These are phyloP conservation scores for Paguma larvata DNA, from an alignment of 2,797 vertebrate genomes.

Conservation along the genomic window DNA sequence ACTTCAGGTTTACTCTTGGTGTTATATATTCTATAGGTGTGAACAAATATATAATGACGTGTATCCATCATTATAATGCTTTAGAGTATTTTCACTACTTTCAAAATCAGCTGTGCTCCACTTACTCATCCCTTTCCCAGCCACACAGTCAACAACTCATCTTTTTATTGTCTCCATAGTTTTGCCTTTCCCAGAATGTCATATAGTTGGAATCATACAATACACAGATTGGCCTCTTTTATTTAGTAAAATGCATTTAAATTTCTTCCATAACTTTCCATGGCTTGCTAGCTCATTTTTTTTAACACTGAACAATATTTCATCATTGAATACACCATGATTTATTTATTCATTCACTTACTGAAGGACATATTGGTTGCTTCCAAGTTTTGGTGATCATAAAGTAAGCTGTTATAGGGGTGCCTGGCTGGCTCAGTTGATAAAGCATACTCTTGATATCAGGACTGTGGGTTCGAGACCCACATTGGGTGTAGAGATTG, in stretches of 20 bases:
- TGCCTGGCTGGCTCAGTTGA: not conserved
- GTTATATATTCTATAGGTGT: not conserved
- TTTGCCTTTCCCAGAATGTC: not conserved
- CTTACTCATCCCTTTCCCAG: not conserved
- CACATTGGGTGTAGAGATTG: not conserved
- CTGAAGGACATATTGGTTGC: not conserved
- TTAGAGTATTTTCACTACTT: not conserved
- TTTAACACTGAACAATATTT: not conserved
- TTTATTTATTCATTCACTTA: not conserved
- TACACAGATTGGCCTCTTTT: not conserved
- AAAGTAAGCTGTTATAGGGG: not conserved
- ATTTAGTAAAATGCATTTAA: not conserved
- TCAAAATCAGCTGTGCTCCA: not conserved
- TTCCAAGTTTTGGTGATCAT: conserved; percentile 1
- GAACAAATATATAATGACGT: not conserved
- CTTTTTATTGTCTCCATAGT: not conserved
- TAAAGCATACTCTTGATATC: not conserved
- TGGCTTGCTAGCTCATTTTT: not conserved
- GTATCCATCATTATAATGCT: not conserved
- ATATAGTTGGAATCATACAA: not conserved
- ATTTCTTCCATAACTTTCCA: not conserved
- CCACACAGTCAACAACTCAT: not conserved
- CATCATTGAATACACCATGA: not conserved
- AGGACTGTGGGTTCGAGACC: not conserved
- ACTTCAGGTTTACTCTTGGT: not conserved